Evolutionary conservation across 2,888 invertebrate genomes (phyloP), one percentile per base, ranked within the genome.

Genomic region (Lymantria dispar): DNA sequence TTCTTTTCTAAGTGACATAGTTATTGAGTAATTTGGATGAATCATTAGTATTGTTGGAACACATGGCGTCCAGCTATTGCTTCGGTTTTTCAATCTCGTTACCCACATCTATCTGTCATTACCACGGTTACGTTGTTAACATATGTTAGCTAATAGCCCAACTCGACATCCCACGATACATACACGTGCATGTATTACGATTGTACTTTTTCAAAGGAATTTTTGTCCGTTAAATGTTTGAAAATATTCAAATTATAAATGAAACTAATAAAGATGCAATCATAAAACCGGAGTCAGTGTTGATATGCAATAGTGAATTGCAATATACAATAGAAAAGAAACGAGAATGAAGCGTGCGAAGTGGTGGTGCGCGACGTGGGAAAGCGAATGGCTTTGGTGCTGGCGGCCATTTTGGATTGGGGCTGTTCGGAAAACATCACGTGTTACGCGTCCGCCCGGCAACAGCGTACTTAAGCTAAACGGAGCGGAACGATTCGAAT

Each of bases 391-490:
- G 85, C 55, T 73, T 57, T 60, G 60, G 58, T 50, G 62, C 66
- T 66, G 79, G 79, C 87, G 75, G 89, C 90, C 90, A 90, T 90
- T 80, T 89, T 90, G 87, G 72, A 78, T 74, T 74, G 71, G 76
- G 78, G 76, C 80, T 68, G 81, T 78, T 85, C 83, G 76, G 76
- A 84, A 83, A 83, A 82, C 81, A 82, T 87, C 85, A 85, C 87
- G 83, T 84, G 86, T 80, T 74, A 70, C 71, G 80, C 83, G 86
- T 88, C 88, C 90, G 89, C 87, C 66, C 82, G 82, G 88, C 82
- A 89, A 90, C 89, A 82, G 75, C 80, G 76, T 76, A 77, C 76
- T 74, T 74, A 73, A 76, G 81, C 70, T 80, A 86, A 87, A 82
- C 87, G 84, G 85, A 83, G 83, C 84, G 83, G 79, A 87, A 88